Evolutionary conservation across 1,140 invertebrate genomes (phyloP).

Genomic region (Maniola jurtina): DNA sequence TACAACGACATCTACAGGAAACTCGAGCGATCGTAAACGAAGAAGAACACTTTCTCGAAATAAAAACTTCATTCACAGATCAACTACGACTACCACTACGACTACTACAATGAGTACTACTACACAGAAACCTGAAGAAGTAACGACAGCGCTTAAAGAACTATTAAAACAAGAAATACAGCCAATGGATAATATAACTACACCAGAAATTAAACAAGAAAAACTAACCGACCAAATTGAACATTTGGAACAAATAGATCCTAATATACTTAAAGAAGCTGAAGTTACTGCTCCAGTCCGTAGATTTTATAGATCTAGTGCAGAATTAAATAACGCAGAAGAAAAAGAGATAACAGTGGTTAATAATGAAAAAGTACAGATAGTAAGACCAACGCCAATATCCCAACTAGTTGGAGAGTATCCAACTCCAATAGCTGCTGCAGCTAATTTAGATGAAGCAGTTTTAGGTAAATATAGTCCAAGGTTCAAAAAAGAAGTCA

Average conservation of each 20-base stretch:
- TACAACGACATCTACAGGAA: slow-evolving; percentile 34
- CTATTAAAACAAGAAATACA: slow-evolving; percentile 56
- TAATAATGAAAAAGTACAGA: slow-evolving; percentile 66
- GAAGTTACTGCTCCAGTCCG: slow-evolving; percentile 46
- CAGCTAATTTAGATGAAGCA: slow-evolving; percentile 58
- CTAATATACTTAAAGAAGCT: slow-evolving; percentile 38
- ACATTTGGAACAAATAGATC: slow-evolving; percentile 44
- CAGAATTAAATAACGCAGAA: slow-evolving; percentile 43
- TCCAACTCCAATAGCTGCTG: slow-evolving; percentile 47
- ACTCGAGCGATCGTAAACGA: slow-evolving; percentile 49
- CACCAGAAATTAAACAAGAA: slow-evolving; percentile 33
- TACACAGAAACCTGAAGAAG: slow-evolving; percentile 33
- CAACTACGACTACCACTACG: slow-evolving; percentile 14
- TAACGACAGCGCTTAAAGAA: slow-evolving; percentile 41
- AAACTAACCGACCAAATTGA: slow-evolving; percentile 58
- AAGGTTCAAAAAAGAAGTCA: slow-evolving; percentile 48
- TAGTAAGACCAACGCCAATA: slow-evolving; percentile 53
- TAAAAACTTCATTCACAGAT: slow-evolving; percentile 20
- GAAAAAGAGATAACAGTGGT: slow-evolving; percentile 53
- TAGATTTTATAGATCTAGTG: slow-evolving; percentile 67
- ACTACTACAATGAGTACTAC: slow-evolving; percentile 30
- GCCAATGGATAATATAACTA: slow-evolving; percentile 34
- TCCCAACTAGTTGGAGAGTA: slow-evolving; percentile 48
- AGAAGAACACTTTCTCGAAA: slow-evolving; percentile 52
- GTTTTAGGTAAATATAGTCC: slow-evolving; percentile 43